Conservation (phyloP, 2,888 invertebrate genomes). For the Lasioglossum pauxillum region DNA sequence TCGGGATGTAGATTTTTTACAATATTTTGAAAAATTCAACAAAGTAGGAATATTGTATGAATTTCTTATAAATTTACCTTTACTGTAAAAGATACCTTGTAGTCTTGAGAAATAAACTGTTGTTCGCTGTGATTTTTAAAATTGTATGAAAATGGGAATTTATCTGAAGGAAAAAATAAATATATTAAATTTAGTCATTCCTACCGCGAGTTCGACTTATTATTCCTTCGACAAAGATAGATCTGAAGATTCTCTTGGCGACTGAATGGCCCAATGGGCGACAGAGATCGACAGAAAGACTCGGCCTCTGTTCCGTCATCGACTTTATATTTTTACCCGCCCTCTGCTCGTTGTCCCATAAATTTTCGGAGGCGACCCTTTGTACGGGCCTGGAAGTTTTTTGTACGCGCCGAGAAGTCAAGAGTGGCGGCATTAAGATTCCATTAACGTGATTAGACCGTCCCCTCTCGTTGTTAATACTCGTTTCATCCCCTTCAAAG, state of each 20-base stretch:
- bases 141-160: too few relatives aligned
- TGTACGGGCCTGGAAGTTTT: constrained; percentile 44
- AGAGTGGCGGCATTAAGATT: constrained; percentile 62
- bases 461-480: constrained; percentile 14
- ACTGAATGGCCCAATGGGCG: constrained; percentile 1
- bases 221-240: not conserved
- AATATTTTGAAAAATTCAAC: too few relatives aligned
- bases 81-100: too few relatives aligned
- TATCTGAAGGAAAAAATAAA: too few relatives aligned
- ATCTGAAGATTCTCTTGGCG: not conserved
- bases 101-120: too few relatives aligned
- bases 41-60: too few relatives aligned
- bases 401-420: constrained; percentile 39
- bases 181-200: too few relatives aligned
- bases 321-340: constrained; percentile 23
- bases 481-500: constrained; percentile 21
- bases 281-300: constrained; percentile 17
- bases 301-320: constrained; percentile 44
- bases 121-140: too few relatives aligned
- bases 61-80: too few relatives aligned
- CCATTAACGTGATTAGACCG: constrained; percentile 65
- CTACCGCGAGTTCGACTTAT: not conserved
- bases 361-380: constrained; percentile 54
- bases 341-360: constrained; percentile 45
- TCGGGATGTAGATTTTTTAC: too few relatives aligned